Conservation (phyloP, 2,888 invertebrate genomes). For the Agrotis segetum region DNA sequence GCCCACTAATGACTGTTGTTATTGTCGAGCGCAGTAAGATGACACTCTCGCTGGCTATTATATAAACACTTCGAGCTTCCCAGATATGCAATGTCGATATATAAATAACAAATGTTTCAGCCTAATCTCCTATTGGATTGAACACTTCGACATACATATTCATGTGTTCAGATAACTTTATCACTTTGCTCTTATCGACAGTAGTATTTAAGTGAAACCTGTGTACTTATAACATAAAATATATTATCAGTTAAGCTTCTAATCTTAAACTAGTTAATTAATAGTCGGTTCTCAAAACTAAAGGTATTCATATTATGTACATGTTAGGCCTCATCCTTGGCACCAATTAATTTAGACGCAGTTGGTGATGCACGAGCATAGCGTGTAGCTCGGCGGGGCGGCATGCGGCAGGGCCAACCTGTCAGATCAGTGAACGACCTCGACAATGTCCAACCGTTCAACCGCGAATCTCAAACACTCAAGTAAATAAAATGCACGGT, state of each 20-base stretch:
- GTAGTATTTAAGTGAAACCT: conserved; percentile 73
- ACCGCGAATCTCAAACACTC: conserved; percentile 77
- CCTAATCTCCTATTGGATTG: conserved; percentile 59
- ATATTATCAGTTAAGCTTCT: conserved; percentile 69
- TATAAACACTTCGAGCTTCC: conserved; percentile 61
- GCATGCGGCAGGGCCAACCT: conserved; percentile 77
- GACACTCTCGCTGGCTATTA: conserved; percentile 68
- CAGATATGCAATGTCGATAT: conserved; percentile 65
- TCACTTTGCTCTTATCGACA: conserved; percentile 78
- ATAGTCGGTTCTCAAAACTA: conserved; percentile 40
- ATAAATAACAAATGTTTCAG: conserved; percentile 67
- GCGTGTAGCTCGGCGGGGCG: conserved; percentile 66
- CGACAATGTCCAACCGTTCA: conserved; percentile 79
- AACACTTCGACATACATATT: conserved; percentile 65
- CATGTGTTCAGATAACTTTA: conserved; percentile 78
- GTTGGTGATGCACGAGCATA: conserved; percentile 69
- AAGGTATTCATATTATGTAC: conserved; percentile 51
- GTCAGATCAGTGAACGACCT: conserved; percentile 88
- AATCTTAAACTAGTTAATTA: conserved; percentile 66
- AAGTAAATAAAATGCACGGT: conserved; percentile 72
- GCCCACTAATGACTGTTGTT: conserved; percentile 60
- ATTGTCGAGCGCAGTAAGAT: conserved; percentile 64
- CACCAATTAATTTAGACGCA: conserved; percentile 72
- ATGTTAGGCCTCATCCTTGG: conserved; percentile 77
- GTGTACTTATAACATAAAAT: conserved; percentile 70